Base-by-base conservation (phyloP, 2,113 vertebrate species). In the Pavo muticus region DNA sequence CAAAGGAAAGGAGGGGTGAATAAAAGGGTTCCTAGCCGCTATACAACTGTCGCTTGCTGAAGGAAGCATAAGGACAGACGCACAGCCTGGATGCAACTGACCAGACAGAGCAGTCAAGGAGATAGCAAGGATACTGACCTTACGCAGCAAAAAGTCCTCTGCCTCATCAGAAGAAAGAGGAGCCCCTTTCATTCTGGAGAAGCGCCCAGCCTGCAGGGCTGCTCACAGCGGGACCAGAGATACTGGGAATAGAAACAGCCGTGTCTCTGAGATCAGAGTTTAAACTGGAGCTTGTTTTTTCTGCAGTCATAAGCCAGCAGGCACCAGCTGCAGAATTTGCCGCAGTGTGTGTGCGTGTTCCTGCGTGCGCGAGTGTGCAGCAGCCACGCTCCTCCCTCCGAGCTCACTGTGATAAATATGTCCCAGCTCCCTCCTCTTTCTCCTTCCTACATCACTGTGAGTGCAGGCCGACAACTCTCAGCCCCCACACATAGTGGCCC, bases 261-360 rank as follows among this genome's bases (percentile, higher is more conserved):
- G 72, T 39, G 2, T 70, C 91, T 95, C 93, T 83, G 74, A 87
- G 93, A 94, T 78, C 76, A 57, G 84, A 93, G 89, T 91, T 93
- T 95, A 91, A 96, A 95, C 40, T 25, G 5, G 96, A 96, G 96
- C 97, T 95, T 97, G 96, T 97, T 98, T 98, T 94, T 91, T 97
- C 97, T 71, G 97, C 98, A 98, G 97, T 94, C 97, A 96, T 95
- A 95, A 95, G 88, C 94, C 96, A 91, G 94, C 92, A 96, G 96
- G 93, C 94, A 94, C 94, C 95, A 97, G 97, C 98, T 98, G 98
- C 98, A 98, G 97, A 93, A 94, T 98, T 94, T 98, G 98, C 98
- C 98, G 98, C 98, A 98, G 98, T 98, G 97, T 97, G 97, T 94
- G 97, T 88, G 96, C 77, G 93, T 37, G 88, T 68, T 84, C 25